Conservation (phyloP, 2,888 invertebrate genomes). For the Torymus aiolomorphi region DNA sequence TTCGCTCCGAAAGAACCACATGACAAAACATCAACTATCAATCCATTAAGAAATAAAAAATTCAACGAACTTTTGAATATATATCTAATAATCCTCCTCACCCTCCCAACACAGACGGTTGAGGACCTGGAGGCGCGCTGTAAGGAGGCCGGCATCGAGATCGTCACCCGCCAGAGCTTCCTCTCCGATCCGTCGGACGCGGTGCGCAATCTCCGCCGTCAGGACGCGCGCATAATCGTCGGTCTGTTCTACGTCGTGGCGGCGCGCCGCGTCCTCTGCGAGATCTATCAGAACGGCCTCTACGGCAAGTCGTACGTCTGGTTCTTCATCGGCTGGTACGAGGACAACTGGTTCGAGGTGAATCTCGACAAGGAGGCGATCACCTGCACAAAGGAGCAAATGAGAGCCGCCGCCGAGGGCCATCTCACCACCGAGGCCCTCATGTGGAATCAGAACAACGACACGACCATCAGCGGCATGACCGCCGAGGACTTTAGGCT, state of each 20-base stretch:
- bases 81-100: too few species aligned
- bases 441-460: constrained; percentile 98
- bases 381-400: constrained; percentile 94
- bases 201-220: constrained; percentile 93
- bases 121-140: constrained; percentile 97
- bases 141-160: constrained; percentile 94
- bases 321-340: constrained; percentile 99
- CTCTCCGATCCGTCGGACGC: constrained; percentile 97
- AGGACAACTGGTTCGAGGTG: constrained; percentile 98
- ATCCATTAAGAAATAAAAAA: too few species aligned
- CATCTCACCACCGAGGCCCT: constrained; percentile 99
- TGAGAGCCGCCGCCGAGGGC: constrained; percentile 96
- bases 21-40: too few species aligned
- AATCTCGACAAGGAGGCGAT: constrained; percentile 91
- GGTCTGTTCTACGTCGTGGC: constrained; percentile 99
- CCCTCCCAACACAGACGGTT: constrained; percentile 83
- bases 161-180: constrained; percentile 97
- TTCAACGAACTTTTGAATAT: too few species aligned
- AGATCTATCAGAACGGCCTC: constrained; percentile 94
- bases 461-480: constrained; percentile 96
- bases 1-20: too few species aligned
- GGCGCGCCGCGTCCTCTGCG: constrained; percentile 96
- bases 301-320: constrained; percentile 98
- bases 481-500: constrained; percentile 93
- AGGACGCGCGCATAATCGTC: constrained; percentile 98